These are phyloP conservation scores for Lutraria lutraria DNA, from an alignment of 2,888 invertebrate species.

Conservation along the genomic window DNA sequence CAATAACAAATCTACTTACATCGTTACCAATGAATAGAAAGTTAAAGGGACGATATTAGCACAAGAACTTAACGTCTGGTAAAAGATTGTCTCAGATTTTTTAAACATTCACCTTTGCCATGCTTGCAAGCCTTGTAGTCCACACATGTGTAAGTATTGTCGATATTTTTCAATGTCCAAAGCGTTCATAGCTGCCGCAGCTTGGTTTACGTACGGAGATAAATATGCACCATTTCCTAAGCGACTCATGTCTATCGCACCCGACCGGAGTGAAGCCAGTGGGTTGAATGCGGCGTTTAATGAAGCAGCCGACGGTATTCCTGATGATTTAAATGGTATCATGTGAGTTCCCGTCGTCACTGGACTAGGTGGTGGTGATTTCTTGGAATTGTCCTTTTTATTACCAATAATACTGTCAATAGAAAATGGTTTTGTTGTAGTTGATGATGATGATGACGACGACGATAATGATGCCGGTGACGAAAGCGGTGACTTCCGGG, in stretches of 20 bases:
- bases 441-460: constrained; percentile 77
- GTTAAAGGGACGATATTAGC: constrained; percentile 13
- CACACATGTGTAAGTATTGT: constrained; percentile 82
- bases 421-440: constrained; percentile 86
- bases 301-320: constrained; percentile 60
- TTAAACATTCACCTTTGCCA: constrained; percentile 59
- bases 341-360: constrained; percentile 50
- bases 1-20: constrained; percentile 27
- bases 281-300: constrained; percentile 62
- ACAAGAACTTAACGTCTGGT: constrained; percentile 28
- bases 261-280: constrained; percentile 64
- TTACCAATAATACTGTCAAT: constrained; percentile 89
- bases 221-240: constrained; percentile 76
- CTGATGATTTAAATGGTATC: constrained; percentile 47
- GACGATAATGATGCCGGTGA: constrained; percentile 56
- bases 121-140: constrained; percentile 75
- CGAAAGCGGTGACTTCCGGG: constrained; percentile 51
- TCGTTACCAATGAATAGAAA: background rate
- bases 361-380: constrained; percentile 64
- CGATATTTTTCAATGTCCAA: constrained; percentile 84
- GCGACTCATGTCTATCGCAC: constrained; percentile 73
- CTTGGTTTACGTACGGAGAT: constrained; percentile 75
- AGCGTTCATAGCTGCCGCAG: constrained; percentile 75
- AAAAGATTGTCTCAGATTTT: background rate
- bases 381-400: constrained; percentile 68